A percentile compares a stretch with the other conserved stretches of the same genome.
Evolutionary conservation across 2,888 invertebrate species (phyloP).

Genomic region (Torymus tubicola): DNA sequence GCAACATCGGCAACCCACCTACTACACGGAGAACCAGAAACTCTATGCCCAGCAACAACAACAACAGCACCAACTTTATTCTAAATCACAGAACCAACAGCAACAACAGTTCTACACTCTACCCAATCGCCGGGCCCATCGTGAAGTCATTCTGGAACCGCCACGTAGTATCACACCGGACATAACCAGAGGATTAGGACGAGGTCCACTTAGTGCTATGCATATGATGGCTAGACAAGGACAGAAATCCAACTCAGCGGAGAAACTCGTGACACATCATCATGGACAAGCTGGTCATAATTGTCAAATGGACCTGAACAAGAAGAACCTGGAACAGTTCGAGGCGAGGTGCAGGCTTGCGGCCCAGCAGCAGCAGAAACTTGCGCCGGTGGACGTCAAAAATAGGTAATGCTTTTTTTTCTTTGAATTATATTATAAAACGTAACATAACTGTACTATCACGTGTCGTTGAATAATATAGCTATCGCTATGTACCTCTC

Average conservation of each 20-base stretch:
- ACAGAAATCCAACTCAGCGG: conserved; percentile 62
- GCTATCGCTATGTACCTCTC: no score
- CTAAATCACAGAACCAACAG: conserved; percentile 40
- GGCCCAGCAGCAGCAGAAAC: conserved; percentile 61
- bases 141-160: conserved; percentile 72
- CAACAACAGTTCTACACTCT: conserved; percentile 74
- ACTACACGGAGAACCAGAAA: conserved; percentile 55
- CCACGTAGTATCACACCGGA: conserved; percentile 78
- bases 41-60: conserved; percentile 59
- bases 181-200: conserved; percentile 77
- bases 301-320: conserved; percentile 61
- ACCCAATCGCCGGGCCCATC: conserved; percentile 76
- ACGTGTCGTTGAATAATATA: no score
- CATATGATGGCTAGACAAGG: conserved; percentile 71
- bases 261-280: conserved; percentile 55
- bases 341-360: conserved; percentile 61
- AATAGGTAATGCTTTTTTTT: conserved; percentile 66
- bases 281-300: conserved; percentile 58
- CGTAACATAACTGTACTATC: no score
- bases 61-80: conserved; percentile 53
- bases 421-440: no score
- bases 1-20: conserved; percentile 1
- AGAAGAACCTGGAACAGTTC: conserved; percentile 60
- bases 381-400: conserved; percentile 67
- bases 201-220: conserved; percentile 67